Percentiles rank a stretch among this genome's conserved stretches.
Evolutionary conservation across 2,797 vertebrate species (phyloP).

Genomic region (Sebastes vulpes): DNA sequence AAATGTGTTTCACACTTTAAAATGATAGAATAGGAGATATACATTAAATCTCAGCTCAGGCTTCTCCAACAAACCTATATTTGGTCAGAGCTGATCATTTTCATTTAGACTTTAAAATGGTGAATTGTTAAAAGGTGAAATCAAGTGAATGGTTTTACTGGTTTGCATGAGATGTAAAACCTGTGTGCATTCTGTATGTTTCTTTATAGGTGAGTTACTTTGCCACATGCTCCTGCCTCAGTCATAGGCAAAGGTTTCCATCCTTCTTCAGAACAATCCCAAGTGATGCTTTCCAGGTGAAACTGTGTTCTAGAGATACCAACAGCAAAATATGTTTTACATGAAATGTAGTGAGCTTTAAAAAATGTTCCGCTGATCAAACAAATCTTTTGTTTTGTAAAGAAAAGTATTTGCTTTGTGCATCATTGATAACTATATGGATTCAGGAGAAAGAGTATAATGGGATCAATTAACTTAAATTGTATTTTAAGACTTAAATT

Average conservation of each 20-base stretch:
- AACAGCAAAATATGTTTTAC: neutral
- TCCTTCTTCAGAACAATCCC: slow-evolving; percentile 77
- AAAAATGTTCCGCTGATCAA: neutral
- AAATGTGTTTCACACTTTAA: neutral
- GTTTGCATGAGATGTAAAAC: neutral
- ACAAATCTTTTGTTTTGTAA: neutral
- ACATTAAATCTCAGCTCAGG: neutral
- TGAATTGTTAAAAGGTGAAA: neutral
- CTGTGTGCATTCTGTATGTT: neutral
- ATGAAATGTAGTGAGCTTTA: neutral
- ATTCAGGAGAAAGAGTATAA: neutral
- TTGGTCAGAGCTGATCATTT: neutral
- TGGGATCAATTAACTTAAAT: neutral
- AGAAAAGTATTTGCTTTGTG: neutral
- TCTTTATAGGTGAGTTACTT: slow-evolving; percentile 78
- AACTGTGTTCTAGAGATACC: neutral
- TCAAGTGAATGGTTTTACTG: neutral
- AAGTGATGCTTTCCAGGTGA: slow-evolving; percentile 78
- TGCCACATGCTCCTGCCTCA: slow-evolving; percentile 72
- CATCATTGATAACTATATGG: neutral
- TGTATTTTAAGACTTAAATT: neutral
- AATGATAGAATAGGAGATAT: neutral
- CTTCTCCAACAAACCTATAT: neutral
- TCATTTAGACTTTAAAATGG: neutral
- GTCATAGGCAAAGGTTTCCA: slow-evolving; percentile 50